These are phyloP conservation scores for Smutsia gigantea DNA, from an alignment of 2,797 vertebrate species.

Conservation along the genomic window DNA sequence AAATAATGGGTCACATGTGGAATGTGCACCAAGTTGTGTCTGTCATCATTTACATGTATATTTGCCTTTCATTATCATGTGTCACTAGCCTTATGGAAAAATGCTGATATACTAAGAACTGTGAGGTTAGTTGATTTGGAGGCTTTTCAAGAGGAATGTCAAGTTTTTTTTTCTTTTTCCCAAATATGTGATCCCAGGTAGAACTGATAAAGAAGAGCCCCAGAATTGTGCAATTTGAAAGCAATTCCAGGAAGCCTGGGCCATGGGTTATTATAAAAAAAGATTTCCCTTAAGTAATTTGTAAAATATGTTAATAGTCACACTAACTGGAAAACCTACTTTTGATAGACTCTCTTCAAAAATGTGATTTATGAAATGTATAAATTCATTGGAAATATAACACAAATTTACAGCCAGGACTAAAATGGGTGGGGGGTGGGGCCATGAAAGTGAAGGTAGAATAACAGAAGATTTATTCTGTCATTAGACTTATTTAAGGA, in stretches of 20 bases:
- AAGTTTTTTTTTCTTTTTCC: not conserved
- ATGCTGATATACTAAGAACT: not conserved
- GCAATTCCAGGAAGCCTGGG: not conserved
- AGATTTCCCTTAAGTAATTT: not conserved
- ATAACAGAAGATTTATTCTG: not conserved
- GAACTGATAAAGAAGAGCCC: not conserved
- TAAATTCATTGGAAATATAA: not conserved
- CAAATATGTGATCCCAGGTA: not conserved
- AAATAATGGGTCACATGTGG: not conserved
- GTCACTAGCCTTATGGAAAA: not conserved
- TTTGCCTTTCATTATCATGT: not conserved
- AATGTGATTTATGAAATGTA: not conserved
- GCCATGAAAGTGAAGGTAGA: not conserved
- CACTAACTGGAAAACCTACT: not conserved
- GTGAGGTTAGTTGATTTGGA: not conserved
- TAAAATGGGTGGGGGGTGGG: too few relatives aligned
- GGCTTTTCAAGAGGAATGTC: not conserved
- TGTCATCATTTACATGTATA: not conserved
- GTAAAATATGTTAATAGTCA: not conserved
- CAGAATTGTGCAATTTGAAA: not conserved
- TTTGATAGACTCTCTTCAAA: not conserved
- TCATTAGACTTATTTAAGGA: not conserved
- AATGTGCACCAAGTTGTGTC: not conserved
- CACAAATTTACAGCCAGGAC: not conserved
- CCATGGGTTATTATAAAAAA: not conserved